phyloP scores from a whole-genome alignment of 2,888 invertebrate species.

The Malacosoma neustria region DNA sequence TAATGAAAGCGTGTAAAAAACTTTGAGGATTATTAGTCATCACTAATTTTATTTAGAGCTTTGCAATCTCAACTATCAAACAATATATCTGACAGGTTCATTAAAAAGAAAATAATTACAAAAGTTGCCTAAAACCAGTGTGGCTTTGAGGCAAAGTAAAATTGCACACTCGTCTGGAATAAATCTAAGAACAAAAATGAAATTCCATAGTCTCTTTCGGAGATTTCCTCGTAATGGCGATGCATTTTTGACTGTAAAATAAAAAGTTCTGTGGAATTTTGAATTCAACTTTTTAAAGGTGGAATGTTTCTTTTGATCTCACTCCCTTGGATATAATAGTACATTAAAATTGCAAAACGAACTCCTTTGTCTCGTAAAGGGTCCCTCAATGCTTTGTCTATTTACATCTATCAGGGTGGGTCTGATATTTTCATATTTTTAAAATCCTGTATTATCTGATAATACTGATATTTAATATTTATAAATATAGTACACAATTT shows the following conservation, averaged over 20 bases:
- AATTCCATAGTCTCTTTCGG: slow-evolving; percentile 11
- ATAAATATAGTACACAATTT: too few relatives aligned
- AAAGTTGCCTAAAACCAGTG: too few relatives aligned
- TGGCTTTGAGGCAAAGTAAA: slow-evolving; percentile 22
- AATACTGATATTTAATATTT: too few relatives aligned
- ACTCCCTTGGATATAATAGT: slow-evolving; percentile 10
- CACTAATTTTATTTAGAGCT: too few relatives aligned
- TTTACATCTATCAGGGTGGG: not conserved
- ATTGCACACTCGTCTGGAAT: slow-evolving; percentile 23
- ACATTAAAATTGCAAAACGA: slow-evolving; percentile 18
- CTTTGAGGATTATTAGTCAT: too few relatives aligned
- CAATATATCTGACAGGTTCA: too few relatives aligned
- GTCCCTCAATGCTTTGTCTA: not conserved
- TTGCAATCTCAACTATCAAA: too few relatives aligned
- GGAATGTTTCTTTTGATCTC: slow-evolving; percentile 22
- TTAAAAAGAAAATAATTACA: too few relatives aligned
- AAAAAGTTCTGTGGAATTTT: slow-evolving; percentile 31
- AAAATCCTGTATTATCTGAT: too few relatives aligned
- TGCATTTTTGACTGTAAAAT: slow-evolving; percentile 34
- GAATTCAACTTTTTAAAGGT: slow-evolving; percentile 27
- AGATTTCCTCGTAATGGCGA: slow-evolving; percentile 21
- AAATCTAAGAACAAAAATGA: slow-evolving; percentile 22
- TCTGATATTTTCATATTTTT: too few relatives aligned
- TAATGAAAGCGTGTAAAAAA: too few relatives aligned
- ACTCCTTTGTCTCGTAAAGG: slow-evolving; percentile 5